Base-by-base conservation (phyloP, 1,140 invertebrate genomes). In the Ctenoplectra terminalis region DNA sequence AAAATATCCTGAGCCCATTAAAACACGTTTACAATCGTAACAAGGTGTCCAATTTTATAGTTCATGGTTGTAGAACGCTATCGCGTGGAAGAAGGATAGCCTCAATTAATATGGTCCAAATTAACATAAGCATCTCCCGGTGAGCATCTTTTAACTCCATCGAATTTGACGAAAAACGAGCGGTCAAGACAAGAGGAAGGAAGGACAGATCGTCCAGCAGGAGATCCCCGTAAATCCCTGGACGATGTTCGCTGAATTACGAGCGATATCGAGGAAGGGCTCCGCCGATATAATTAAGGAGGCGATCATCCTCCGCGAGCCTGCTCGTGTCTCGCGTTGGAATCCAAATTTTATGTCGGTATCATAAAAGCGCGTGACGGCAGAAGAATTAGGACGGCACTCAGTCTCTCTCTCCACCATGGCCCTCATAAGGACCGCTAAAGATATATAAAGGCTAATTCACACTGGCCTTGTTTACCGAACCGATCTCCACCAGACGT, bases 321-420 rank as follows among this genome's bases (percentile, higher is more conserved):
- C 76, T 69, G 83, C 83, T 85, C 79, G 85, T 87, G 87, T 83
- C 86, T 71, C 81, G 69, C 75, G 77, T 81, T 89, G 89, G 90
- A 90, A 91, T 91, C 85, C 87, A 89, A 90, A 90, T 88, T 90
- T 91, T 90, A 91, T 91, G 88, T 89, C 88, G 87, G 89, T 90
- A 88, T 89, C 87, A 88, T 91, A 90, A 91, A 90, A 91, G 86
- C 86, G 89, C 89, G 89, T 90, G 89, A 90, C 89, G 90, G 88
- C 87, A 88, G 88, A 90, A 90, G 89, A 91, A 91, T 90, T 90
- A 91, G 89, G 90, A 90, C 86, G 85, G 86, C 76, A 87, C 82
- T 81, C 78, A 61, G 82, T 78, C 71, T 67, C 75, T 70, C 71
- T 75, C 67, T 76, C 43, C 78, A 37, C 71, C 48, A 60, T 75